Conservation (phyloP, 2,888 invertebrate species). For the Dorcus hopei region DNA sequence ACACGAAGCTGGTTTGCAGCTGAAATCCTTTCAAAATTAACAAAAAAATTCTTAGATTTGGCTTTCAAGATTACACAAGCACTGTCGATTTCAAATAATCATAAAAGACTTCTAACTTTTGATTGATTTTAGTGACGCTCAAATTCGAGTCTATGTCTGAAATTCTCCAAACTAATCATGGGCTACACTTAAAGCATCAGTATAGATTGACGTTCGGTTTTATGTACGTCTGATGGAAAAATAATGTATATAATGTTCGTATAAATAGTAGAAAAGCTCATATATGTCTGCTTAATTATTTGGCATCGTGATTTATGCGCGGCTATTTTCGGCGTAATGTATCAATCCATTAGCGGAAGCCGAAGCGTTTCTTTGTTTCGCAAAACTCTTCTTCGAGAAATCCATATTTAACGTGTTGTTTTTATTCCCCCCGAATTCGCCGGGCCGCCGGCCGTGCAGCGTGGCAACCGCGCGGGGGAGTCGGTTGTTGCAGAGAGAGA, state of each 20-base stretch:
- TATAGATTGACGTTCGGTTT: not conserved
- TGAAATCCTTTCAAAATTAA: too few relatives aligned
- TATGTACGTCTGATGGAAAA: slow-evolving; percentile 7
- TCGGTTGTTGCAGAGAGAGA: not conserved
- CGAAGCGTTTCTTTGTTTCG: slow-evolving; percentile 18
- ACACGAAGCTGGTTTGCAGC: too few relatives aligned
- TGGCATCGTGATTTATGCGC: slow-evolving; percentile 4
- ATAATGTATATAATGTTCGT: not conserved
- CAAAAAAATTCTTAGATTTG: too few relatives aligned
- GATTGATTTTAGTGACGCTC: too few relatives aligned
- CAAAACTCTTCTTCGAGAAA: slow-evolving; percentile 8
- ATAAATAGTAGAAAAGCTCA: not conserved
- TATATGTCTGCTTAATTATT: slow-evolving; percentile 5
- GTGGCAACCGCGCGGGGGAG: not conserved
- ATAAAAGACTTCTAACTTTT: too few relatives aligned
- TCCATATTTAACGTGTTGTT: slow-evolving; percentile 16
- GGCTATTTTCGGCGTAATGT: slow-evolving; percentile 3
- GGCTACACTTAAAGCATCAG: too few relatives aligned
- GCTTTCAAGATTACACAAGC: too few relatives aligned
- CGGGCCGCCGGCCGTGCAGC: not conserved
- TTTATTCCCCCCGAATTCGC: slow-evolving; percentile 11
- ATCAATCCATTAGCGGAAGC: slow-evolving; percentile 20
- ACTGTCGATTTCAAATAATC: too few relatives aligned
- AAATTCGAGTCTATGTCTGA: too few relatives aligned
- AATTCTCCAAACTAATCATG: too few relatives aligned